phyloP scores from a whole-genome alignment of 2,797 vertebrate genomes.

The Aeoliscus strigatus region DNA sequence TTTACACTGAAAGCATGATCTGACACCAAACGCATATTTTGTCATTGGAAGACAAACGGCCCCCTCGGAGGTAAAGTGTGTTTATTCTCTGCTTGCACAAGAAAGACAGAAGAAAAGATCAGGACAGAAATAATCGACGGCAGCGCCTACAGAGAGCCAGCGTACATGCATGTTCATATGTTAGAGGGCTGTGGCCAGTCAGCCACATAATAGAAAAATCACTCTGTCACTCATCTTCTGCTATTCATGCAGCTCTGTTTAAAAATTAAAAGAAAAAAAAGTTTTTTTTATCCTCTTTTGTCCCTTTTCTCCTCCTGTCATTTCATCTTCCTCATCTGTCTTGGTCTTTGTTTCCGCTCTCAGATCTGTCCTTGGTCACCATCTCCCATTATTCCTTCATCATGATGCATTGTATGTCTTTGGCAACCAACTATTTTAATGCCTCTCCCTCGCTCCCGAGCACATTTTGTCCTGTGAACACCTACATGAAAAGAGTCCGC shows the following conservation, averaged over 20 bases:
- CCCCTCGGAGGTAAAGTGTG: slow-evolving; percentile 32
- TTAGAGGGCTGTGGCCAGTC: slow-evolving; percentile 78
- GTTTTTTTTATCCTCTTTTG: slow-evolving; percentile 44
- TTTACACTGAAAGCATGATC: too few relatives aligned
- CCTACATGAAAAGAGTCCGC: slow-evolving; percentile 24
- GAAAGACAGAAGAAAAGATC: slow-evolving; percentile 38
- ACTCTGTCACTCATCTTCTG: slow-evolving; percentile 71
- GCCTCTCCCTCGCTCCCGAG: slow-evolving; percentile 30
- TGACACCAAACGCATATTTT: slow-evolving; percentile 12
- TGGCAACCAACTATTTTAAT: slow-evolving; percentile 55
- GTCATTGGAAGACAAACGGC: slow-evolving; percentile 10
- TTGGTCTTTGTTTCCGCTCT: slow-evolving; percentile 51
- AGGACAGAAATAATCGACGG: slow-evolving; percentile 60
- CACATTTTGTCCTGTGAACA: slow-evolving; percentile 38
- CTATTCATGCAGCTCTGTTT: slow-evolving; percentile 49
- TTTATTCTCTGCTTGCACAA: slow-evolving; percentile 23
- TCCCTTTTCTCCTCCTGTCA: slow-evolving; percentile 54
- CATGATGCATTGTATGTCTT: slow-evolving; percentile 48
- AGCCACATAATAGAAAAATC: slow-evolving; percentile 81
- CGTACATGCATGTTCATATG: slow-evolving; percentile 67
- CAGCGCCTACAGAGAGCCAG: slow-evolving; percentile 50
- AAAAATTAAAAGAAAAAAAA: slow-evolving; percentile 48
- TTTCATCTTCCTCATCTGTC: slow-evolving; percentile 41
- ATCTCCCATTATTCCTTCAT: slow-evolving; percentile 58
- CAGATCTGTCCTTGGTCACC: slow-evolving; percentile 58